Evolutionary conservation across 1,140 invertebrate genomes (phyloP), one percentile per base, ranked within the genome.

Genomic region (Rhagoletis pomonella): DNA sequence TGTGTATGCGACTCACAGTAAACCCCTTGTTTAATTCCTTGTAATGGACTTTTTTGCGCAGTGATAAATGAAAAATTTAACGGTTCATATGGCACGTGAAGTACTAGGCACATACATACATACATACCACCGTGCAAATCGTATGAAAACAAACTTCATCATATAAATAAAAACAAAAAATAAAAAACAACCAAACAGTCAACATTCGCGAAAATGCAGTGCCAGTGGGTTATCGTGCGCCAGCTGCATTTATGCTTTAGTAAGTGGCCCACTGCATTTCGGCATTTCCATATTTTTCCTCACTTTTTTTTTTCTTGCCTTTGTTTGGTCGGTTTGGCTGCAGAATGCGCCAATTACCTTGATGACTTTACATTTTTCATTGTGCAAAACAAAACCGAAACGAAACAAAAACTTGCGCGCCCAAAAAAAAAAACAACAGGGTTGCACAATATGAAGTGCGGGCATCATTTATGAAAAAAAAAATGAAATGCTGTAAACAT

Each of bases 301-400:
- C 17, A 47, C 55, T 7, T 64, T 64, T 67, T 67, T 29, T 19
- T 67, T 67, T 29, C 17, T 67, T 19, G n/a, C 39, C 39, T 67
- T 67, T 39, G 4, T 19, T 29, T 19, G 29, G 9, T 64, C 17
- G 44, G 12, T 50, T 44, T 77, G 69, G 47, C 9, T 81, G 47
- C 73, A 81, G 47, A 81, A 81, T 64, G 19, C 29, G 84, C 84
- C 58, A 86, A 86, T 86, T 86, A 86, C 84, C 84, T 86, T 86
- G 84, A 62, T 86, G 84, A 86, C 29, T 86, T 86, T 62, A 64
- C 84, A 64, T 60, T 64, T 86, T 86, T 86, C 42, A 62, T 47
- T 19, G 7, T 12, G 50, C 14, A 39, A 44, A 59, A 39, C 9
- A 85, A 60, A 58, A 50, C 6, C 9, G 6, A 50, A 81, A 81